Evolutionary conservation across 2,113 vertebrate species (phyloP).

Genomic region (Austrofundulus limnaeus): DNA sequence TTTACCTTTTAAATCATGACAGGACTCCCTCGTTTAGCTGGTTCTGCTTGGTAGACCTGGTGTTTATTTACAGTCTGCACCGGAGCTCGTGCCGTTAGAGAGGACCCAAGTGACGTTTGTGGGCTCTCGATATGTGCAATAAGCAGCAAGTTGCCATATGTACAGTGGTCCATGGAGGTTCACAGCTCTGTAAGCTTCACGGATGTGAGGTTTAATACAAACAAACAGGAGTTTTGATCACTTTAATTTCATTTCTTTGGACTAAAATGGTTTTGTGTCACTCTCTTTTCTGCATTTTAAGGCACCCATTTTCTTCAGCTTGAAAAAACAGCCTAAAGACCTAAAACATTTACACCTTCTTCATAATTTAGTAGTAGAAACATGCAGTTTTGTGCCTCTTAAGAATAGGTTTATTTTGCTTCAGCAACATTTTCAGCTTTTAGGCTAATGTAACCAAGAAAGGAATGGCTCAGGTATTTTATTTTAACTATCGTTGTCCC

Average conservation of each 20-base stretch:
- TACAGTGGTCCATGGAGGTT: slow-evolving; percentile 46
- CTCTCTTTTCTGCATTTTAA: neutral
- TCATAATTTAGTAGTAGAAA: neutral
- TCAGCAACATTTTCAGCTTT: neutral
- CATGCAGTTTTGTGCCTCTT: slow-evolving; percentile 1
- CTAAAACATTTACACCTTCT: neutral
- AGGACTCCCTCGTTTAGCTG: slow-evolving; percentile 51
- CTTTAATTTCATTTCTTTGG: slow-evolving; percentile 18
- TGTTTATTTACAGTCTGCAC: slow-evolving; percentile 39
- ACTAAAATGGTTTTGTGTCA: neutral
- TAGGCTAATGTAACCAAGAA: slow-evolving; percentile 3
- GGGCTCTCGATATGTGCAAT: slow-evolving; percentile 59
- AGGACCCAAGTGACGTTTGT: slow-evolving; percentile 46
- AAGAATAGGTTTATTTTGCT: neutral
- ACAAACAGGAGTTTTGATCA: slow-evolving; percentile 11
- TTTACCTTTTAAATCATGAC: slow-evolving; percentile 47
- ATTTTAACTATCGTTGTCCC: neutral
- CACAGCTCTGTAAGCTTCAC: slow-evolving; percentile 40
- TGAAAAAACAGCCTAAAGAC: neutral
- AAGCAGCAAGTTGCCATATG: slow-evolving; percentile 66
- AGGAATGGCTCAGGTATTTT: slow-evolving; percentile 7
- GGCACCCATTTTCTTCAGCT: neutral
- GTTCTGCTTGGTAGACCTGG: slow-evolving; percentile 53
- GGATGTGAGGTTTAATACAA: slow-evolving; percentile 41
- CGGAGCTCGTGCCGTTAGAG: slow-evolving; percentile 42